Percentiles rank a stretch among this genome's conserved stretches.
Evolutionary conservation across 2,888 invertebrate species (phyloP).

Genomic region (Carcina quercana): DNA sequence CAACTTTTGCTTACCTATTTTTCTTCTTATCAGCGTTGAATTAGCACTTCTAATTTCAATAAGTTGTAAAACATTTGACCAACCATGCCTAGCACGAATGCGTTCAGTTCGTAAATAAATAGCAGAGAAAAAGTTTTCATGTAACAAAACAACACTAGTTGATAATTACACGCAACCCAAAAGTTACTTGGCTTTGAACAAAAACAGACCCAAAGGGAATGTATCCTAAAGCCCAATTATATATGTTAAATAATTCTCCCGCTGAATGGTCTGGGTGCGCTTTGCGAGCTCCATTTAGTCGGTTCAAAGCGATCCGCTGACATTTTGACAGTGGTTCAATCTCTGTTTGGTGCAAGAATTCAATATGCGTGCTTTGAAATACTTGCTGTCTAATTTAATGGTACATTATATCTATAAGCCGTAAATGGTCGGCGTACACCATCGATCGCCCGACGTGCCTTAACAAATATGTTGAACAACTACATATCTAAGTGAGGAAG

Average conservation of each 20-base stretch:
- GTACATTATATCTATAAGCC: neutral
- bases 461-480: neutral
- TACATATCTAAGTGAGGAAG: no score
- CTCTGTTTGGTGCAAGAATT: neutral
- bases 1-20: no score
- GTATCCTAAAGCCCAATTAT: slow-evolving; percentile 13
- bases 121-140: no score
- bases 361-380: neutral
- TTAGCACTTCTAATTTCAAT: no score
- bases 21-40: no score
- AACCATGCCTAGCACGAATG: no score
- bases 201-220: slow-evolving; percentile 11
- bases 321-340: slow-evolving; percentile 2
- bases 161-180: no score
- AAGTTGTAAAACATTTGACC: no score
- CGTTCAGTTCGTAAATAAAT: no score
- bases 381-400: no score
- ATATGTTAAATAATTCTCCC: slow-evolving; percentile 13
- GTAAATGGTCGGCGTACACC: neutral
- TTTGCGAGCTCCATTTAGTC: slow-evolving; percentile 1
- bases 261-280: slow-evolving; percentile 15
- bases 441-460: neutral
- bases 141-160: no score
- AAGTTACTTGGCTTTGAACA: slow-evolving; percentile 10
- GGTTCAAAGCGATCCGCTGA: neutral